Conservation (phyloP, 2,113 vertebrate species). For the Potamarius usumacintae region DNA sequence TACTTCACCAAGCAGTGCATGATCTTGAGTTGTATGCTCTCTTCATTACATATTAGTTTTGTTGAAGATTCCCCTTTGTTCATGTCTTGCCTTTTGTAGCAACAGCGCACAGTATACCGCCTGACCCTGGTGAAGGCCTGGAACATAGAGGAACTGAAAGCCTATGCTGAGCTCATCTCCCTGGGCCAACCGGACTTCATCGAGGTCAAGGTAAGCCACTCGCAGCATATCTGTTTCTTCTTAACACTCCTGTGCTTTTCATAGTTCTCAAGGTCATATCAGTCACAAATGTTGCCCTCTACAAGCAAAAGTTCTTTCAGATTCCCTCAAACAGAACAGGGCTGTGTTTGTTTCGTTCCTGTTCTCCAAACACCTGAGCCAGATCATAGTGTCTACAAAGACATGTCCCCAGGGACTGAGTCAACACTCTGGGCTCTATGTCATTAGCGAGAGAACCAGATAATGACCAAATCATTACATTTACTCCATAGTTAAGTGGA, state of each 20-base stretch:
- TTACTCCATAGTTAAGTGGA: constrained; percentile 36
- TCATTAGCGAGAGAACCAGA: constrained; percentile 30
- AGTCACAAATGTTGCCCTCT: not conserved
- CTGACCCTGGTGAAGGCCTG: constrained; percentile 93
- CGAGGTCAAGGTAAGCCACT: constrained; percentile 86
- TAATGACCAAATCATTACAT: constrained; percentile 37
- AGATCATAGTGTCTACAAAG: not conserved
- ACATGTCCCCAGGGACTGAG: not conserved
- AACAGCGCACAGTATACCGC: constrained; percentile 89
- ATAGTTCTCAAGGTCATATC: not conserved
- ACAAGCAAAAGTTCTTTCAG: not conserved
- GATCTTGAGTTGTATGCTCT: not conserved
- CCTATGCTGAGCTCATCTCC: constrained; percentile 85
- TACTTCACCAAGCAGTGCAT: not conserved
- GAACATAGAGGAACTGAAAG: constrained; percentile 91
- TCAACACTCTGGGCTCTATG: not conserved
- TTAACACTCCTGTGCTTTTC: not conserved
- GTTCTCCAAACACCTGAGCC: not conserved
- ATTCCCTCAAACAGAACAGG: not conserved
- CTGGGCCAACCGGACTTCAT: constrained; percentile 91
- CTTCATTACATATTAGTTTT: not conserved
- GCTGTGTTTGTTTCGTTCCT: not conserved
- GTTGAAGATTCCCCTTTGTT: not conserved
- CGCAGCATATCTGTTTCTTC: not conserved
- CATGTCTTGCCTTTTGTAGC: constrained; percentile 65